phyloP scores from a whole-genome alignment of 1,140 invertebrate species.

The Cepaea nemoralis region DNA sequence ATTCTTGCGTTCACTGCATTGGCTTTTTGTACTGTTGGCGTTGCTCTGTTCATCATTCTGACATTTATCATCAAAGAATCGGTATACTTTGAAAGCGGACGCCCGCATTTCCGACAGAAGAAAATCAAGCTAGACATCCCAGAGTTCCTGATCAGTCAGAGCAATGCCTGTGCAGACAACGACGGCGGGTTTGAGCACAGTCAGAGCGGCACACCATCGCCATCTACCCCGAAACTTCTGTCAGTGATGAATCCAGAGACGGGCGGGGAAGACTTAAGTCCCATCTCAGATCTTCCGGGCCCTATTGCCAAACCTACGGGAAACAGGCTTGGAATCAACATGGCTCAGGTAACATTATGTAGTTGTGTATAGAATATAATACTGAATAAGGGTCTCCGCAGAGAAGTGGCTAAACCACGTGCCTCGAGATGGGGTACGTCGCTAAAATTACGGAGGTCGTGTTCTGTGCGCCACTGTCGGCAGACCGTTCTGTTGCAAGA shows the following conservation, averaged over 20 bases:
- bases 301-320: constrained; percentile 22
- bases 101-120: constrained; percentile 22
- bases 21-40: not conserved
- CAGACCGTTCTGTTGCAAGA: too few species aligned
- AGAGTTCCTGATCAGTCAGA: constrained; percentile 41
- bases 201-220: constrained; percentile 29
- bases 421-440: too few species aligned
- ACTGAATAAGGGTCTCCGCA: too few species aligned
- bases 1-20: constrained; percentile 1
- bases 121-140: constrained; percentile 30
- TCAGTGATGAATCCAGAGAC: constrained; percentile 37
- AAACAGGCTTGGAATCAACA: constrained; percentile 40
- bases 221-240: constrained; percentile 36
- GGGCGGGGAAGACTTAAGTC: constrained; percentile 32
- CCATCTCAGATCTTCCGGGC: constrained; percentile 31
- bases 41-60: not conserved
- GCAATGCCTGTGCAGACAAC: constrained; percentile 27
- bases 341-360: constrained; percentile 27
- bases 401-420: too few species aligned
- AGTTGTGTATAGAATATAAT: too few species aligned
- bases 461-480: too few species aligned
- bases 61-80: not conserved
- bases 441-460: too few species aligned
- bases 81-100: constrained; percentile 31
- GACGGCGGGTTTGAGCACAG: constrained; percentile 34